phyloP scores from a whole-genome alignment of 2,888 invertebrate genomes.

The Orchestes rusci region DNA sequence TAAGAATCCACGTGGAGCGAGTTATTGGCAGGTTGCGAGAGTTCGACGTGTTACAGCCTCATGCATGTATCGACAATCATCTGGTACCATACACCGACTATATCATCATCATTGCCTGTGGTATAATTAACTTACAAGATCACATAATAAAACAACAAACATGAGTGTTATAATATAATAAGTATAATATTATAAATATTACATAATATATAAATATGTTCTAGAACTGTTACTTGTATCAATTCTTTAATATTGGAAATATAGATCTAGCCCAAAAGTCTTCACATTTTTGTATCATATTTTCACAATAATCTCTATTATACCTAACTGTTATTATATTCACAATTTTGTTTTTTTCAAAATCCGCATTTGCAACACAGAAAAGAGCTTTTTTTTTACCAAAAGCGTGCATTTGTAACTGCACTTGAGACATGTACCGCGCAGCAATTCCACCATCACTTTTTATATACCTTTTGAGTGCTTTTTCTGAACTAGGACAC shows the following conservation, averaged over 20 bases:
- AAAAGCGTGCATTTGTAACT: constrained; percentile 25
- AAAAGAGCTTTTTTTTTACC: constrained; percentile 18
- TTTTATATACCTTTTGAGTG: not conserved
- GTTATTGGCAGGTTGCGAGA: constrained; percentile 15
- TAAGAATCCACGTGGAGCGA: constrained; percentile 14
- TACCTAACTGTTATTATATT: constrained; percentile 14
- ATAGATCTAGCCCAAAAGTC: constrained; percentile 17
- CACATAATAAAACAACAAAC: not conserved
- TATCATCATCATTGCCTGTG: not conserved
- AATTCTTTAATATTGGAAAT: constrained; percentile 3
- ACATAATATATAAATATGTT: too few relatives aligned
- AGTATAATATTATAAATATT: too few relatives aligned
- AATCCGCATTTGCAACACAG: constrained; percentile 22
- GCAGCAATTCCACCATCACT: constrained; percentile 11
- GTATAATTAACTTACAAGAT: not conserved
- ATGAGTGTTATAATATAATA: too few relatives aligned
- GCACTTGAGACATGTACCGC: constrained; percentile 24
- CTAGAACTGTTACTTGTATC: too few relatives aligned
- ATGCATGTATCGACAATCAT: constrained; percentile 3
- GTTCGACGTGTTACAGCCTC: constrained; percentile 9
- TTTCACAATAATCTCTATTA: constrained; percentile 12
- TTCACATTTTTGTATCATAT: constrained; percentile 7
- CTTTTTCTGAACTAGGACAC: constrained; percentile 24
- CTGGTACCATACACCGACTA: not conserved
- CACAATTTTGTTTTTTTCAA: constrained; percentile 15